Conservation (phyloP, 2,113 vertebrate species). For the Gopherus evgoodei region DNA sequence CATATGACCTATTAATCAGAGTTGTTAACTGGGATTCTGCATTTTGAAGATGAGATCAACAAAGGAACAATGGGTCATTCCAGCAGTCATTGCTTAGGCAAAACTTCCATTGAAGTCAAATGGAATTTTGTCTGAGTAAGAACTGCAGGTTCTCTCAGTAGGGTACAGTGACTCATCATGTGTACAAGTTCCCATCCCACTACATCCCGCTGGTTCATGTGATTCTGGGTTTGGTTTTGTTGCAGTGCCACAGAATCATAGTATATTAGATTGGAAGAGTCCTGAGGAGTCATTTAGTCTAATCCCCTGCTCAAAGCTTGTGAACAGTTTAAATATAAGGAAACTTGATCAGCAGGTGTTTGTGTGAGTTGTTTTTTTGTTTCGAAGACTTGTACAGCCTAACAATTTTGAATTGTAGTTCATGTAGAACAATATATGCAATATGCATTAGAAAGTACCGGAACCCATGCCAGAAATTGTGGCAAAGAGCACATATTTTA, state of each 20-base stretch:
- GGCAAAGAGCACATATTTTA: background rate
- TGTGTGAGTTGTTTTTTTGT: background rate
- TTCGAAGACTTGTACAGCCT: background rate
- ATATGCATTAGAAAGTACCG: background rate
- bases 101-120: background rate
- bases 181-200: background rate
- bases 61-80: background rate
- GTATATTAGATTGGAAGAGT: too few relatives aligned
- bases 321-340: background rate
- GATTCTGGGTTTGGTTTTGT: background rate
- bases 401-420: background rate
- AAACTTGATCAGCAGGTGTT: background rate
- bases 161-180: background rate
- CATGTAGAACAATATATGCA: background rate
- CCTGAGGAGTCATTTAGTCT: too few relatives aligned
- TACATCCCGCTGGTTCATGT: background rate
- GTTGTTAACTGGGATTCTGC: background rate
- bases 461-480: background rate
- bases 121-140: too few relatives aligned
- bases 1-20: background rate
- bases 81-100: background rate
- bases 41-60: background rate
- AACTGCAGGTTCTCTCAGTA: background rate
- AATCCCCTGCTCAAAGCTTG: background rate
- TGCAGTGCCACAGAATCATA: background rate